Evolutionary conservation across 2,888 invertebrate species (phyloP).

Genomic region (Oxystoma pomonae): DNA sequence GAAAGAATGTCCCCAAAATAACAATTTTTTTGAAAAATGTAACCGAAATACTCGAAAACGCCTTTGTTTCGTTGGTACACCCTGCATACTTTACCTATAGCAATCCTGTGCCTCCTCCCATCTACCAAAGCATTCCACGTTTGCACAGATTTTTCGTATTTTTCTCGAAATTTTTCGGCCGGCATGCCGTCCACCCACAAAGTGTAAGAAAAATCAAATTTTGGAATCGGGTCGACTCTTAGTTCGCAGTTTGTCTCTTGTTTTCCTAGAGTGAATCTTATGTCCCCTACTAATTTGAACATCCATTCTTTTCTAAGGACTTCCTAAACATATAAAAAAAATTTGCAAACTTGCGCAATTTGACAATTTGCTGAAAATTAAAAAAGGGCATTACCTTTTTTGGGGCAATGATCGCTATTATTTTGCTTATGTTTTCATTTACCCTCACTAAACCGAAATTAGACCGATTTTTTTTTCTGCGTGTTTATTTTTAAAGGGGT

Average conservation of each 20-base stretch:
- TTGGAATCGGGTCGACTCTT: constrained; percentile 59
- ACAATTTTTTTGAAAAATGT: no score
- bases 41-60: no score
- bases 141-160: constrained; percentile 69
- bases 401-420: no score
- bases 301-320: constrained; percentile 78
- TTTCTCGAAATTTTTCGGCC: constrained; percentile 74
- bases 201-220: constrained; percentile 77
- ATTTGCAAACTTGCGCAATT: not conserved
- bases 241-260: constrained; percentile 44
- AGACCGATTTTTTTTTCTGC: no score
- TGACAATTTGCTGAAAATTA: no score
- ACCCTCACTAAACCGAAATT: no score
- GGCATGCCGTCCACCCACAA: constrained; percentile 79
- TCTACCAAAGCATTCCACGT: constrained; percentile 64
- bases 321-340: constrained; percentile 53
- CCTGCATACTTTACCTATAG: constrained; percentile 73
- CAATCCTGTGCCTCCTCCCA: constrained; percentile 60
- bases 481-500: no score
- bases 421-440: no score
- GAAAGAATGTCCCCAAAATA: no score
- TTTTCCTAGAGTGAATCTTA: constrained; percentile 67
- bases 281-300: constrained; percentile 87
- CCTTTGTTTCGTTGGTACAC: no score
- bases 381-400: not conserved